These are phyloP conservation scores for Sebastes fasciatus DNA, from an alignment of 2,113 vertebrate species.

Conservation along the genomic window DNA sequence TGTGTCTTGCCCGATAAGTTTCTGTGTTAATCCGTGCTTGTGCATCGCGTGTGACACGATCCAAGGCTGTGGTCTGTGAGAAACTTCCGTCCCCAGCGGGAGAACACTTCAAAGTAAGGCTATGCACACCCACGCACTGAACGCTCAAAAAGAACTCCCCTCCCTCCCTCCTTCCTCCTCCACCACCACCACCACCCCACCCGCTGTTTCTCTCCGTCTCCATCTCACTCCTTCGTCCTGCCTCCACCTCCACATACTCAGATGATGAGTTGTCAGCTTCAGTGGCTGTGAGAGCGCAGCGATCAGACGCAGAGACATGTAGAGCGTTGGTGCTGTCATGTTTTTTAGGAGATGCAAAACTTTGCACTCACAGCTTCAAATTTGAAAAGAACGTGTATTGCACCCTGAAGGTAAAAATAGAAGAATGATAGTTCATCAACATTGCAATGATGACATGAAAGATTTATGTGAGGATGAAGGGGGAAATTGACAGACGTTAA, in stretches of 20 bases:
- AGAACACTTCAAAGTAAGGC: slow-evolving; percentile 69
- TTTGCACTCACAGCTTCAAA: background rate
- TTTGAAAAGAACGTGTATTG: background rate
- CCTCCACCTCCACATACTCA: slow-evolving; percentile 53
- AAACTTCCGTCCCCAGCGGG: slow-evolving; percentile 57
- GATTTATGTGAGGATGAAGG: slow-evolving; percentile 19
- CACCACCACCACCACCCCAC: slow-evolving; percentile 16
- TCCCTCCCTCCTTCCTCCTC: background rate
- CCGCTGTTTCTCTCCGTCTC: slow-evolving; percentile 27
- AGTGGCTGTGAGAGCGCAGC: slow-evolving; percentile 31
- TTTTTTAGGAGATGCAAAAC: slow-evolving; percentile 12
- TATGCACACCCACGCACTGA: slow-evolving; percentile 53
- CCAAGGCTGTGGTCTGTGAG: slow-evolving; percentile 55
- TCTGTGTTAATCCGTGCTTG: slow-evolving; percentile 9
- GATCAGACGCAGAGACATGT: no score
- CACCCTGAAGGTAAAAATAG: background rate
- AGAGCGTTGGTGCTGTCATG: slow-evolving; percentile 28
- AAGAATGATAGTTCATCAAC: background rate
- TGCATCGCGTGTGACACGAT: slow-evolving; percentile 46
- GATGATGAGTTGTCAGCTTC: slow-evolving; percentile 59
- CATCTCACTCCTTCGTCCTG: slow-evolving; percentile 42
- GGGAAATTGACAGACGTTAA: slow-evolving; percentile 5
- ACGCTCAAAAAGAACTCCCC: slow-evolving; percentile 45
- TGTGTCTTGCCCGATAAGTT: slow-evolving; percentile 16
- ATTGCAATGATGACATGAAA: background rate